Evolutionary conservation across 1,140 invertebrate genomes (phyloP).

Genomic region (Chionoecetes opilio): DNA sequence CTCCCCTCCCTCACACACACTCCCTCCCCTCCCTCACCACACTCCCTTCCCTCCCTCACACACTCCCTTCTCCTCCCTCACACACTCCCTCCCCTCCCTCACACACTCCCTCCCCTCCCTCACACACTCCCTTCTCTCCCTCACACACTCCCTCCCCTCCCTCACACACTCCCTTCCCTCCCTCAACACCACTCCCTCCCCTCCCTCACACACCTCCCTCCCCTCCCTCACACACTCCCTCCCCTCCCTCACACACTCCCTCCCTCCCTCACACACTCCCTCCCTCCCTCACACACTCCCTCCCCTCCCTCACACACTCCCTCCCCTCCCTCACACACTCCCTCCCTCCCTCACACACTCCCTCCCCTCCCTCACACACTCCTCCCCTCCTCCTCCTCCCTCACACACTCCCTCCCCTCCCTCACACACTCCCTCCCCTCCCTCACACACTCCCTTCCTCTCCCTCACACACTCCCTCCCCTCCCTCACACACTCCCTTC

Average conservation of each 20-base stretch:
- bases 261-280: too few relatives aligned
- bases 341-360: neutral
- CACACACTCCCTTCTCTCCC: neutral
- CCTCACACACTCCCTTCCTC: constrained; percentile 10
- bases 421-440: neutral
- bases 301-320: neutral
- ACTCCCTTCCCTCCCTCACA: neutral
- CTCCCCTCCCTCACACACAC: neutral
- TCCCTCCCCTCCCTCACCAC: too few relatives aligned
- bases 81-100: neutral
- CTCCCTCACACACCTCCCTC: constrained; percentile 37
- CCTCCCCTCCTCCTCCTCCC: neutral
- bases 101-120: neutral
- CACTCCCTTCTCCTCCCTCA: neutral
- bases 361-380: neutral
- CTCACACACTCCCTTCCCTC: constrained; percentile 37
- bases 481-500: too few relatives aligned
- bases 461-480: too few relatives aligned
- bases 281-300: neutral
- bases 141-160: neutral
- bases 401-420: constrained; percentile 37
- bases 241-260: too few relatives aligned
- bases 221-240: too few relatives aligned
- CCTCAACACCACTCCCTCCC: neutral
- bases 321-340: neutral